phyloP scores from a whole-genome alignment of 2,113 vertebrate species.

The Atrichornis clamosus region DNA sequence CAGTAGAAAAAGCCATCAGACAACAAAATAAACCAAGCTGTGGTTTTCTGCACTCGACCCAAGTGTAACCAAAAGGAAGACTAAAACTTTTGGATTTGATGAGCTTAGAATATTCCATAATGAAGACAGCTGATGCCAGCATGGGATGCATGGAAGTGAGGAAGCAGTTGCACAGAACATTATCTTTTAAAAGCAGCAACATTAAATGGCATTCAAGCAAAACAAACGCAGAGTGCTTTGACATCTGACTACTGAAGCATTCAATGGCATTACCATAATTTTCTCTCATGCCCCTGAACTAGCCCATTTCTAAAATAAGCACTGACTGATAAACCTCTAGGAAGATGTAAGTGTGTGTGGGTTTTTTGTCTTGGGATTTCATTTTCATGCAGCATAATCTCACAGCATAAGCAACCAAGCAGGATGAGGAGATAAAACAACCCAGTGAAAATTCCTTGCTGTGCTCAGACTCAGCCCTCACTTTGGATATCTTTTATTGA shows the following conservation, averaged over 20 bases:
- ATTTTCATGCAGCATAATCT: not conserved
- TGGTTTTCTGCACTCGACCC: not conserved
- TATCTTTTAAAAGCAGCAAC: conserved; percentile 16
- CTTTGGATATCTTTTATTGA: not conserved
- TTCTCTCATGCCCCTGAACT: not conserved
- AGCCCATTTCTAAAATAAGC: conserved; percentile 12
- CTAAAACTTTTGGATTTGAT: not conserved
- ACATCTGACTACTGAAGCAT: not conserved
- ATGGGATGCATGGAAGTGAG: not conserved
- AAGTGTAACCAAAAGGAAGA: not conserved
- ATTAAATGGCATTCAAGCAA: not conserved
- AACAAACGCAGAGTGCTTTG: not conserved
- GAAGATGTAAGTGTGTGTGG: not conserved
- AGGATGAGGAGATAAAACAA: not conserved
- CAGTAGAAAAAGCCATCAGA: not conserved
- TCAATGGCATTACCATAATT: not conserved
- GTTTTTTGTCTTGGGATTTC: not conserved
- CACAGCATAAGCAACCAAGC: not conserved
- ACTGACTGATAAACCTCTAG: not conserved
- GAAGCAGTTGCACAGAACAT: not conserved
- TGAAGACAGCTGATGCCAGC: not conserved
- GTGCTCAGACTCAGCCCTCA: not conserved
- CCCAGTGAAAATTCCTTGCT: not conserved
- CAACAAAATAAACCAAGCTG: not conserved
- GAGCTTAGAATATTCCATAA: not conserved